Base-by-base conservation (phyloP, 2,113 vertebrate genomes). In the Ivindomyrus marchei region DNA sequence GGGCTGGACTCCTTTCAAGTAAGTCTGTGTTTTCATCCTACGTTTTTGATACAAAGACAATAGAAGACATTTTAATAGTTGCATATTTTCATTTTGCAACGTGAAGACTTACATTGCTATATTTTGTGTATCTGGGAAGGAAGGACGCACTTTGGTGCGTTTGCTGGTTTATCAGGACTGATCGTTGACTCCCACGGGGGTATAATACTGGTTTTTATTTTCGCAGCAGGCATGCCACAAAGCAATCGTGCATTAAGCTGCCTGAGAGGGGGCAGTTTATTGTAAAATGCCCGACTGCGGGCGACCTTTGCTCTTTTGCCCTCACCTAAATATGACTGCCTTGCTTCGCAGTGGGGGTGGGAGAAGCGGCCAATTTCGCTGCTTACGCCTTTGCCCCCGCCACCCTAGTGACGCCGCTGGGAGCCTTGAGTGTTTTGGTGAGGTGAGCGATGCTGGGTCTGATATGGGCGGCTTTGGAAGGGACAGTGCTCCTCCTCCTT, bases 1-100 rank as follows among this genome's bases (percentile, higher is more conserved):
- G 96, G 97, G 95, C 96, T 66, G 97, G 97, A 86, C 94, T 98
- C 0, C 94, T 97, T 90, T 96, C 96, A 95, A 98, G 97, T 97
- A 96, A 97, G 97, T 56, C 53, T 95, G 21, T 17, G 13, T 42
- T 50, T 0, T 56, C n/a, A 87, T 15, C 42, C 46, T 52, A 74
- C 45, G 42, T 56, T 24, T 88, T 19, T 89, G 27, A n/a, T 8
- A 49, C 45, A 50, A 86, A 49, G 1, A 49, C 36, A 56, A 17
- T 74, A 27, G 17, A 88, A 42, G 4, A 39, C 7, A 42, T 80
- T 42, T 42, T 42, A 42, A 39, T 19, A 19, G 74, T 42, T 80
- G 31, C 0, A 19, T 19, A 42, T 42, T 80, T 42, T 42, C 31
- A 46, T 17, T 47, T 85, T 85, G 31, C 45, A n/a, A 21, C 11